These are phyloP conservation scores for Strigamia maritima DNA, from an alignment of 2,888 invertebrate genomes.

Conservation along the genomic window DNA sequence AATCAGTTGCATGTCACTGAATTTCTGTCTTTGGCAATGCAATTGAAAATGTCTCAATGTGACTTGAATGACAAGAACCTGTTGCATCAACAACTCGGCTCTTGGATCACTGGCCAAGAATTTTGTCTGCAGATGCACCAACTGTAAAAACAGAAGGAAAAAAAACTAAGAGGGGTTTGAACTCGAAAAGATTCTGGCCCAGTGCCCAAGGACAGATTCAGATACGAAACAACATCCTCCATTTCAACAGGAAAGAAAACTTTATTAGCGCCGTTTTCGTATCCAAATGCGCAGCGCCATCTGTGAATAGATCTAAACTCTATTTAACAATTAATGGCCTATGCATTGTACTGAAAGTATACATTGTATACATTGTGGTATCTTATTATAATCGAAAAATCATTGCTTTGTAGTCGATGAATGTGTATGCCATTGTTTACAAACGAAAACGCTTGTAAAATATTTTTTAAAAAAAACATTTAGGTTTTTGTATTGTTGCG, in stretches of 20 bases:
- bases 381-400: no score
- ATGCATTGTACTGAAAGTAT: no score
- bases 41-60: constrained; percentile 9
- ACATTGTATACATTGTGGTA: no score
- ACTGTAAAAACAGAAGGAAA: background rate
- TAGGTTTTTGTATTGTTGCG: no score
- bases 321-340: no score
- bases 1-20: background rate
- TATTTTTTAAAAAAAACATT: no score
- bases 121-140: constrained; percentile 9
- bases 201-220: constrained; percentile 33
- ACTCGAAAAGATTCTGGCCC: constrained; percentile 13
- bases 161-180: background rate
- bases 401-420: no score
- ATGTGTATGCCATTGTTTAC: no score
- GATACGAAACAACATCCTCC: constrained; percentile 9
- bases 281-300: background rate
- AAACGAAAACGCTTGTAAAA: no score
- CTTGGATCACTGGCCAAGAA: constrained; percentile 15
- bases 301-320: background rate
- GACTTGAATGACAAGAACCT: constrained; percentile 10
- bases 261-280: background rate
- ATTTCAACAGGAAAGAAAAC: constrained; percentile 15
- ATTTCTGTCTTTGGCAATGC: background rate
- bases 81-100: background rate